Base-by-base conservation (phyloP, 2,888 invertebrate species). In the Chesias legatella region DNA sequence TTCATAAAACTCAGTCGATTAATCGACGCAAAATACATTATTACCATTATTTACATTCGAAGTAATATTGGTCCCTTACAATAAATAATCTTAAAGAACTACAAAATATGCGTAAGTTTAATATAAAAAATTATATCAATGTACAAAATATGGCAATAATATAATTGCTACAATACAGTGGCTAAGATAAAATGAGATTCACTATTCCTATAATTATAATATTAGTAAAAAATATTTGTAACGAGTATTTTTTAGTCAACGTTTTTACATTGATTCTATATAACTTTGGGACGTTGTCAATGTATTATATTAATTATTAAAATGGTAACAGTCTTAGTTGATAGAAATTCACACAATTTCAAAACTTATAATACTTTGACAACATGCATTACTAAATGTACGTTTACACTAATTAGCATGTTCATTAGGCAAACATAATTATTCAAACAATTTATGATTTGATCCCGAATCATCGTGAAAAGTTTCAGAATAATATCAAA, bases 281-380 rank as follows among this genome's bases (percentile, higher is more conserved):
- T 39, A 47, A 41, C 34, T 43, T 39, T 39, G 66, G 75, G 69
- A 80, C 79, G 79, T 80, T 80, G 79, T 69, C 70, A 73, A 78
- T 62, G 79, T 77, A 72, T 65, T 53, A 39, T 44, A 41, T 2
- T 3, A 9, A 73, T 48, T 44, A 37, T 34, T 29, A 33, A 29
- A 35, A 17, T 50, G 51, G 48, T 55, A 54, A 52, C 56, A 49
- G 43, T 51, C 43, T 44, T 30, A 34, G 31, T 13, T 43, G 24
- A 43, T 31, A 47, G 48, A 50, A 50, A 54, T 38, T 56, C 43
- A 42, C 10, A 30, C 41, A 42, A 40, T 48, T 43, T 26, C 10
- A 37, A 46, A 27, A 27, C 21, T 7, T 31, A 60, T 70, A 71
- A 79, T 53, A 81, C 82, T 61, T 73, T 71, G 79, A 46, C 80